phyloP scores from a whole-genome alignment of 2,888 invertebrate genomes.

The Eulithis testata region DNA sequence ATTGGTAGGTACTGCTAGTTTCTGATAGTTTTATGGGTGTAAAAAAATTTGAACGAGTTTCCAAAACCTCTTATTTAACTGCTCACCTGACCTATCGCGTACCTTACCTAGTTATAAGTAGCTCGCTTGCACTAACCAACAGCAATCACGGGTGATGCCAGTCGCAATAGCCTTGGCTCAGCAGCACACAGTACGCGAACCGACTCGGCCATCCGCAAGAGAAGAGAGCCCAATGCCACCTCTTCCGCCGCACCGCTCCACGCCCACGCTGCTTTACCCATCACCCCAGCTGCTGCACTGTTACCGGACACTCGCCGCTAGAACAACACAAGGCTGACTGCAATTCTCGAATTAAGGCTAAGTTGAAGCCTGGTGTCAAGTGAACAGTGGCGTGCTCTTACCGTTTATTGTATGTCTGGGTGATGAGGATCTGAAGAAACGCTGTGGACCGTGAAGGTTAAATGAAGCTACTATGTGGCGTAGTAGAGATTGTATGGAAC shows the following conservation, averaged over 20 bases:
- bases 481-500: too few species aligned
- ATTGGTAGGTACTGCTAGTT: not conserved
- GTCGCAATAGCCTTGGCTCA: constrained; percentile 63
- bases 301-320: constrained; percentile 40
- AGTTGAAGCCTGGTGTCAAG: too few species aligned
- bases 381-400: too few species aligned
- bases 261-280: constrained; percentile 57
- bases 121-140: constrained; percentile 51
- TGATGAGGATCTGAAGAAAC: too few species aligned
- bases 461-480: too few species aligned
- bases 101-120: too few species aligned
- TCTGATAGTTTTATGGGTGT: not conserved
- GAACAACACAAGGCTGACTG: not conserved
- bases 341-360: not conserved
- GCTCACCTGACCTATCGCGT: too few species aligned
- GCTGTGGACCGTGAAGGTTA: too few species aligned
- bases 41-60: too few species aligned
- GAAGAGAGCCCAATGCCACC: constrained; percentile 56
- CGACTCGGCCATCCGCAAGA: constrained; percentile 64
- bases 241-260: constrained; percentile 60
- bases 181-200: constrained; percentile 57
- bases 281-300: constrained; percentile 1
- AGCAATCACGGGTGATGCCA: constrained; percentile 64
- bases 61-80: too few species aligned
- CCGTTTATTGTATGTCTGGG: too few species aligned